Percentiles rank a stretch among this genome's conserved stretches.
These are phyloP conservation scores for Ancistrus triradiatus DNA, from an alignment of 2,113 vertebrate genomes.

Conservation along the genomic window DNA sequence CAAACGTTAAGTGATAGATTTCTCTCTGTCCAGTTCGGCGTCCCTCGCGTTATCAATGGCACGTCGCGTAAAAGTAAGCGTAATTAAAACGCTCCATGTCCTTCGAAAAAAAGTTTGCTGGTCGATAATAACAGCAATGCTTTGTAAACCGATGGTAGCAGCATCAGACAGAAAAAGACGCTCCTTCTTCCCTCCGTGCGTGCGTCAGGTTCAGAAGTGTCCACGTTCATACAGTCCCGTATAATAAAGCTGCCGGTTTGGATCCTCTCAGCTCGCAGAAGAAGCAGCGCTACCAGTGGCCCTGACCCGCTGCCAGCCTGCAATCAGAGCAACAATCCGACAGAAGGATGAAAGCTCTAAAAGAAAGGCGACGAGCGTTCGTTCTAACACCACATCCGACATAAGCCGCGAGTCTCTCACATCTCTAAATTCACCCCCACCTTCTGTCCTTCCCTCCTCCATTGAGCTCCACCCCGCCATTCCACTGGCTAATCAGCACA, in stretches of 20 bases:
- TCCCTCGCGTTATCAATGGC: neutral
- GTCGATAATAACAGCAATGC: slow-evolving; percentile 8
- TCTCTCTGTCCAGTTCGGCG: neutral
- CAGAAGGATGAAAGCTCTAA: neutral
- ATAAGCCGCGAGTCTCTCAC: neutral
- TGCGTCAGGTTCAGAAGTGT: slow-evolving; percentile 7
- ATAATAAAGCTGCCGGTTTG: neutral
- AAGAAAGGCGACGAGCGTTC: neutral
- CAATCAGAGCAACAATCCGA: neutral
- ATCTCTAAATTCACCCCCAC: neutral
- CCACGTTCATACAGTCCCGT: slow-evolving; percentile 28
- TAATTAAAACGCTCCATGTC: neutral
- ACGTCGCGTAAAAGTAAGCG: neutral
- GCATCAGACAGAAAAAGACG: neutral
- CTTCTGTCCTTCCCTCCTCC: neutral
- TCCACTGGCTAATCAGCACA: slow-evolving; percentile 3
- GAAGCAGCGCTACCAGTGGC: neutral
- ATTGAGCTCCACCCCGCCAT: neutral
- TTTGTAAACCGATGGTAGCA: neutral
- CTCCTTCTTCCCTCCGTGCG: neutral
- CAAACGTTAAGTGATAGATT: neutral
- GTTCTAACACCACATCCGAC: neutral
- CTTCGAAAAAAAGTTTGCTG: slow-evolving; percentile 15
- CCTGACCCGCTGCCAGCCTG: neutral
- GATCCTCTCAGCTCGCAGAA: slow-evolving; percentile 2